Evolutionary conservation across 35 echinoderm and acorn worm species (phyloP).

Genomic region (Hemicentrotus pulcherrimus): DNA sequence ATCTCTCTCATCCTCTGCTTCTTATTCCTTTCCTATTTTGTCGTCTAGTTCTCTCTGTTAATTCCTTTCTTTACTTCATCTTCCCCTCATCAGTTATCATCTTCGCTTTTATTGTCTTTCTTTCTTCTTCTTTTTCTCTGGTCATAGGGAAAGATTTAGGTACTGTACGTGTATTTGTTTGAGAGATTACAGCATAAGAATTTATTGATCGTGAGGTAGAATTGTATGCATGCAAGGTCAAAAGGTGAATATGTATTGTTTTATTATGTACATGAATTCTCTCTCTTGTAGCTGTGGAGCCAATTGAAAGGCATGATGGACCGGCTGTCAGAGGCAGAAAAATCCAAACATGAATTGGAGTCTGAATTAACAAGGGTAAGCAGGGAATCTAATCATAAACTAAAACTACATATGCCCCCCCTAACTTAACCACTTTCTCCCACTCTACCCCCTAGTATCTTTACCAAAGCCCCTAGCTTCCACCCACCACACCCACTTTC

Average conservation of each 20-base stretch:
- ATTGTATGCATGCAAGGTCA: not conserved
- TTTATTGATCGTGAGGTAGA: not conserved
- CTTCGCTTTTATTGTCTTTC: not conserved
- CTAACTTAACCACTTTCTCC: not conserved
- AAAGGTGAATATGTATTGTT: not conserved
- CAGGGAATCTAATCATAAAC: not conserved
- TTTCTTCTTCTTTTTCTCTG: no score
- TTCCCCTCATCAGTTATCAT: not conserved
- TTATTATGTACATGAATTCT: not conserved
- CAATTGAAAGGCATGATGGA: slow-evolving; percentile 95
- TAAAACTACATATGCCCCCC: not conserved
- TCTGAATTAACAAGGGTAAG: slow-evolving; percentile 78
- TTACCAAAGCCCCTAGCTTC: no score
- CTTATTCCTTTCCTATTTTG: no score
- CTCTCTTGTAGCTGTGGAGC: slow-evolving; percentile 73
- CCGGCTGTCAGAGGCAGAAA: slow-evolving; percentile 66
- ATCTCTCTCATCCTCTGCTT: no score
- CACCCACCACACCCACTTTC: no score
- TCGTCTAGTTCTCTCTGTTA: no score
- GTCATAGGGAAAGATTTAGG: no score
- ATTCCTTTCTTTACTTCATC: not conserved
- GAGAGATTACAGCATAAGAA: not conserved
- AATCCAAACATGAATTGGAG: slow-evolving; percentile 84
- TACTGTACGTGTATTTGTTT: no score
- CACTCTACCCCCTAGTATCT: no score